A percentile compares a stretch with the other conserved stretches of the same genome.
Evolutionary conservation across 2,113 vertebrate genomes (phyloP).

Genomic region (Bagarius yarrelli): DNA sequence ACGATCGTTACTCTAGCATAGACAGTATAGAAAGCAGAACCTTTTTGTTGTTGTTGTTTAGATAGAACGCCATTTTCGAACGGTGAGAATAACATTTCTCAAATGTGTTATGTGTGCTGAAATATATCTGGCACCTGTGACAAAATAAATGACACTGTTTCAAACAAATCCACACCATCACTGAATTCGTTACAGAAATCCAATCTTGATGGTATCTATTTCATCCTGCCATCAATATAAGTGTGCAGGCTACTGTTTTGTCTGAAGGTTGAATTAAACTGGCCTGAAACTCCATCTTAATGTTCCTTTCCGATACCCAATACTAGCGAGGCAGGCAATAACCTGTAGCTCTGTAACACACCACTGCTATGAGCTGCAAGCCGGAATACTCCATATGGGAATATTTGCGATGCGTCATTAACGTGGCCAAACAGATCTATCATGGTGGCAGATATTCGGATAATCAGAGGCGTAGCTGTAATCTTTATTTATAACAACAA

Average conservation of each 20-base stretch:
- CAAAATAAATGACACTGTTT: slow-evolving; percentile 68
- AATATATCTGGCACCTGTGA: slow-evolving; percentile 63
- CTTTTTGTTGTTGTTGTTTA: slow-evolving; percentile 54
- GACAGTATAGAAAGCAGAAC: slow-evolving; percentile 17
- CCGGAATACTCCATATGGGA: not conserved
- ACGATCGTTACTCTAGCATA: too few relatives aligned
- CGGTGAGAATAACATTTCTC: slow-evolving; percentile 59
- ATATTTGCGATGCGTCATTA: slow-evolving; percentile 4
- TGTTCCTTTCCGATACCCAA: slow-evolving; percentile 18
- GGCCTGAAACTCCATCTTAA: slow-evolving; percentile 26
- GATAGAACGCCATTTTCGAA: slow-evolving; percentile 50
- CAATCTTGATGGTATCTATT: slow-evolving; percentile 64
- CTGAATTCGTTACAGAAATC: slow-evolving; percentile 67
- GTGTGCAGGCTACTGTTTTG: slow-evolving; percentile 6
- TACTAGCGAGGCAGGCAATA: slow-evolving; percentile 31
- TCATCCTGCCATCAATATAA: slow-evolving; percentile 55
- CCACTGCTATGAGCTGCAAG: not conserved
- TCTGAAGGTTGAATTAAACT: slow-evolving; percentile 22
- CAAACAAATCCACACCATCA: slow-evolving; percentile 64
- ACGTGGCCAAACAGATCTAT: slow-evolving; percentile 6
- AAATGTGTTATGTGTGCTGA: slow-evolving; percentile 56
- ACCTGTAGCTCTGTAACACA: slow-evolving; percentile 11
- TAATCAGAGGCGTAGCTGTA: not conserved
- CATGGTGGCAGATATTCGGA: not conserved
- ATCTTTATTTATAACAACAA: not conserved